Base-by-base conservation (phyloP, 2,113 vertebrate genomes). In the Trochalopteron elliotii region DNA sequence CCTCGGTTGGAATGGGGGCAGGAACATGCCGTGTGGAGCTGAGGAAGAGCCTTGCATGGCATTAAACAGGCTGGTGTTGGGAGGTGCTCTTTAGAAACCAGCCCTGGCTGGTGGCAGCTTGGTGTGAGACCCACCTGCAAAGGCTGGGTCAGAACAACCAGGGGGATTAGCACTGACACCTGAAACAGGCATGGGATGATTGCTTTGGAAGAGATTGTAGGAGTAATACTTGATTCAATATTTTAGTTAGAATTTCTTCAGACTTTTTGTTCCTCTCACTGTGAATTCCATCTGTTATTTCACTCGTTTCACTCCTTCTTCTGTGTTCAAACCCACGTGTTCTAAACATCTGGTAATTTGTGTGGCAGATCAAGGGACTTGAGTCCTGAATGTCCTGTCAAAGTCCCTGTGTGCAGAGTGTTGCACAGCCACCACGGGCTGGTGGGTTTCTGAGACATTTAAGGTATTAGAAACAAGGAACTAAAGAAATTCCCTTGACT, bases 171-270 rank as follows among this genome's bases (percentile, higher is more conserved):
- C 31, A 0, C 69, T 6, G 35, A 1, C 5, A 0, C 1, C 63
- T 57, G 7, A 30, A 61, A 37, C 3, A 5, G 5, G 0, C 3
- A 0, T 1, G 28, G 57, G 37, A 0, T n/a, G 31, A 7, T 31
- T 39, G 15, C 5, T 77, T 30, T 55, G 49, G 45, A 7, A 59
- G 40, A 2, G 1, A 35, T 1, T 71, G 13, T 19, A 17, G 60
- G 49, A 45, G 71, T 3, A 25, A 55, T 10, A 13, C 57, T 82
- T 28, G 21, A 4, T 17, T 33, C 23, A 18, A 1, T 77, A 44
- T 75, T 79, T 87, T 37, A 55, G 42, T 56, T 39, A n/a, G 31
- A 28, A 79, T 61, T 45, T 53, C 9, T 30, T 53, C n/a, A 31
- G 16, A 1, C 2, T 22, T 88, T 70, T 76, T 84, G 6, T 14